Base-by-base conservation (phyloP, 2,888 invertebrate genomes). In the Lissonota sp. region DNA sequence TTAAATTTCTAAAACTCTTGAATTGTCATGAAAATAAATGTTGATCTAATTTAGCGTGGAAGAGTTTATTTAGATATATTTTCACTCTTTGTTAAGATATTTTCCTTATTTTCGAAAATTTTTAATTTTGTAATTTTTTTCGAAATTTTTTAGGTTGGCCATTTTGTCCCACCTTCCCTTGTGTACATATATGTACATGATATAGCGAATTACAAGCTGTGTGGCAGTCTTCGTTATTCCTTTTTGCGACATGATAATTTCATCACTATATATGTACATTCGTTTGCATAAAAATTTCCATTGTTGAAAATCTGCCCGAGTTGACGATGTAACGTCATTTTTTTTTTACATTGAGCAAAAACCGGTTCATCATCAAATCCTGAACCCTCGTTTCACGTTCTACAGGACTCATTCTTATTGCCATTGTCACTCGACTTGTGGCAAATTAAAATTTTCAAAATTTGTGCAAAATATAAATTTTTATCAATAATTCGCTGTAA, bases 201-300 rank as follows among this genome's bases (percentile, higher is more conserved):
- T 26, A 72, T 62, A 60, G 67, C 67, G 67, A 79, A 79, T 73
- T 73, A 67, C 53, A 64, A 62, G 53, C 78, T 60, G 60, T 42
- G 62, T 72, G 53, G 53, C 62, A 46, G 60, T 44, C 26, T 73
- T 79, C 72, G 72, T 72, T 73, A 37, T 70, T 72, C 66, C 70
- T 70, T 66, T 83, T 64, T 74, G 73, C 77, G 70, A 73, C 67
- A 79, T 71, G 67, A 74, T 66, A 76, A 82, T 75, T 64, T 73
- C 60, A 60, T n/a, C 44, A 44, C 44, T 44, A 67, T 57, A 62
- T 10, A 37, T 57, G 1, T 73, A 12, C 53, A 71, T 39, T 44
- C 66, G 26, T 44, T n/a, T 12, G 12, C 16, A 53, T 60, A 46
- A 46, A 55, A 58, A 73, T 26, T 26, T 40, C 62, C 55, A 73